phyloP scores from a whole-genome alignment of 2,888 invertebrate species.

The Rhopalosiphum nymphaeae region DNA sequence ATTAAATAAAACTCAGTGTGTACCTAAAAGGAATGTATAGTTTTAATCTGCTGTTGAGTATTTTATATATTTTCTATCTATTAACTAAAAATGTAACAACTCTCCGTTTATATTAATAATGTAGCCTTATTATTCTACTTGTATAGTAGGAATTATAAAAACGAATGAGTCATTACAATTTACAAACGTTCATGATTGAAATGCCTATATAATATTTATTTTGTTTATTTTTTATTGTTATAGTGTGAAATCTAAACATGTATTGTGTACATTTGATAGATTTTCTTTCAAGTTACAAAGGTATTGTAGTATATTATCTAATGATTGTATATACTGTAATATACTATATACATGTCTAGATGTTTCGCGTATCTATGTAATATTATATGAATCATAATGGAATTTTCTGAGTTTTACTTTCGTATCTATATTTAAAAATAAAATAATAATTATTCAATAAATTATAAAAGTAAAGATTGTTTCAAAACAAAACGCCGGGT shows the following conservation, averaged over 20 bases:
- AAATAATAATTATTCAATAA: neutral
- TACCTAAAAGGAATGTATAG: neutral
- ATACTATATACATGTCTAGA: neutral
- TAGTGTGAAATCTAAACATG: conserved; percentile 37
- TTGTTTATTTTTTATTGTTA: conserved; percentile 41
- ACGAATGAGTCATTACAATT: conserved; percentile 21
- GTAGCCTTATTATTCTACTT: conserved; percentile 9
- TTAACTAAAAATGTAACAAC: neutral
- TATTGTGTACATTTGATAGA: conserved; percentile 39
- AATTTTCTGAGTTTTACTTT: neutral
- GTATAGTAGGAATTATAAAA: neutral
- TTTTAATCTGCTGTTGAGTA: neutral
- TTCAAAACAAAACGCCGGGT: no score
- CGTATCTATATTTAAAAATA: neutral
- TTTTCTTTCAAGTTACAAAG: conserved; percentile 35
- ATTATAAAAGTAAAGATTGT: neutral
- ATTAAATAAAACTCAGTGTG: neutral
- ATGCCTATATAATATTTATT: neutral
- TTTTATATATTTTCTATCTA: neutral
- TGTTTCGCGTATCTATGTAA: neutral
- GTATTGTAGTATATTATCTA: conserved; percentile 32
- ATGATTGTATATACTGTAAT: conserved; percentile 9
- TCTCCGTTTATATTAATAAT: neutral
- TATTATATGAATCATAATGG: neutral
- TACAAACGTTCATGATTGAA: conserved; percentile 34